These are phyloP conservation scores for Apotomis turbidana DNA, from an alignment of 2,888 invertebrate species.

Conservation along the genomic window DNA sequence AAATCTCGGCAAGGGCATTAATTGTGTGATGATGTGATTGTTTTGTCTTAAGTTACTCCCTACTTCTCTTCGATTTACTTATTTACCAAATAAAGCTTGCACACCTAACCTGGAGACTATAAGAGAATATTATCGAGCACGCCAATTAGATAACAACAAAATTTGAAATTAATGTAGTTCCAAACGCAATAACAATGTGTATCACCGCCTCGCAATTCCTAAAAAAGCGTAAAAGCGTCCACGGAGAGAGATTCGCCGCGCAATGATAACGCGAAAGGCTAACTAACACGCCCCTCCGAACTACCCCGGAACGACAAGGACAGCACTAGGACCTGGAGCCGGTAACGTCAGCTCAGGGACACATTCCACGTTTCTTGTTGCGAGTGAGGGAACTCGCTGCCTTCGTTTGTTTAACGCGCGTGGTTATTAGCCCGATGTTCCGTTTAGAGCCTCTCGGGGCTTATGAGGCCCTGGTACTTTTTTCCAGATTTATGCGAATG, in stretches of 20 bases:
- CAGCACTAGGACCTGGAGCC: neutral
- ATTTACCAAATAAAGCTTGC: too few relatives aligned
- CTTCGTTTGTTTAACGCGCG: conserved; percentile 22
- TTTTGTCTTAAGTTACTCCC: too few relatives aligned
- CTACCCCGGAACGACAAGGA: conserved; percentile 9
- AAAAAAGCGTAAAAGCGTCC: conserved; percentile 41
- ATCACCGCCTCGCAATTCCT: conserved; percentile 10
- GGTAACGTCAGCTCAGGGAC: conserved; percentile 16
- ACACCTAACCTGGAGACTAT: too few relatives aligned
- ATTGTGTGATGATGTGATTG: too few relatives aligned
- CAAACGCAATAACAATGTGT: neutral
- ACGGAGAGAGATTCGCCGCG: conserved; percentile 41
- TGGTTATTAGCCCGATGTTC: conserved; percentile 24
- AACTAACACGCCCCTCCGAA: conserved; percentile 10
- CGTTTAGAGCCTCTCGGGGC: neutral
- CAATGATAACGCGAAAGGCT: conserved; percentile 16
- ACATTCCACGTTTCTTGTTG: conserved; percentile 18
- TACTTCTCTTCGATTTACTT: too few relatives aligned
- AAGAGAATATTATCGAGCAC: too few relatives aligned
- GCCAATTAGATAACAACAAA: too few relatives aligned
- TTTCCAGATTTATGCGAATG: conserved; percentile 18
- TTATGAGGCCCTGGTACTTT: conserved; percentile 25
- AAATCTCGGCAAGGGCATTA: too few relatives aligned
- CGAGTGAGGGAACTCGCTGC: conserved; percentile 12
- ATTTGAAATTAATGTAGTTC: neutral